Base-by-base conservation (phyloP, 2,888 invertebrate species). In the Unio delphinus region DNA sequence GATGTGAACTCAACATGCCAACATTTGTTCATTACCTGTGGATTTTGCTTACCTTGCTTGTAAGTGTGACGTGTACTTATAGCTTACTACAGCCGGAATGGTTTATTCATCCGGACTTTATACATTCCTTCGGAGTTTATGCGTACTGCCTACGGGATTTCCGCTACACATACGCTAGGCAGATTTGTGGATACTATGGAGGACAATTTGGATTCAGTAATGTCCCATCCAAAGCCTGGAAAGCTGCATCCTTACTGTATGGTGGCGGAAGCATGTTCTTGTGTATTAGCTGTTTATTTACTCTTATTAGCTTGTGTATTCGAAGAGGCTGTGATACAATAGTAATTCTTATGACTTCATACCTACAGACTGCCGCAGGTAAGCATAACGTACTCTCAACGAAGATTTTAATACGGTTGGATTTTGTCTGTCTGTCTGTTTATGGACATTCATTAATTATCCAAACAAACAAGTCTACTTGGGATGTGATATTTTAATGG, bases 61-160 rank as follows among this genome's bases (percentile, higher is more conserved):
- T 90, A 55, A 88, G 90, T 2, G 85, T 84, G 67, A 82, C 88
- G 7, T 88, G 88, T 64, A 87, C 87, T 6, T 88, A 88, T 73
- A 88, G 89, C 61, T 90, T 90, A 75, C 81, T 90, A 5, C 90
- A 90, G 70, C 89, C 90, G 1, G 88, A 88, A 68, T 90, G 90
- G 90, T 84, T 90, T 68, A 82, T 89, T 30, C 86, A 86, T 67
- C 76, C 78, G 23, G 78, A 82, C 64, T 74, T 77, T 55, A 68
- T 80, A 5, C 81, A 84, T 71, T 80, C 83, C 8, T 85, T 87
- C 65, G 88, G 87, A 18, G 77, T 88, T 66, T 84, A 83, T 75
- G 81, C 83, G 58, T 85, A 80, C 63, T 87, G 86, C 75, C 74
- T 83, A 28, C 68, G 70, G 55, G 61, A 62, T 28, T 26, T 30